Evolutionary conservation across 2,888 invertebrate species (phyloP).

Genomic region (Cerastis leucographa): DNA sequence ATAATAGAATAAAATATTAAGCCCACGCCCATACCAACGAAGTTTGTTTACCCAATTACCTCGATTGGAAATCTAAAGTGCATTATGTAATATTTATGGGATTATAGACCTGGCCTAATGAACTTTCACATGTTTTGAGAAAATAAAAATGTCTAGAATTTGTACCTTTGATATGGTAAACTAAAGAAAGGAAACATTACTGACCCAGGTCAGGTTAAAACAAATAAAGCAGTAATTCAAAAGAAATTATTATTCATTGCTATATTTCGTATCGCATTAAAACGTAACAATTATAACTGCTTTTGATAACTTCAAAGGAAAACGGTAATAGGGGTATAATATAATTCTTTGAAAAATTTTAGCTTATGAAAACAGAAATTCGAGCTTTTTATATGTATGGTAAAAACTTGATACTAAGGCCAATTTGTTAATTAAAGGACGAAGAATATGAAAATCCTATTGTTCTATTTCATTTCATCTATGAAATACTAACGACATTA

Average conservation of each 20-base stretch:
- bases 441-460: neutral
- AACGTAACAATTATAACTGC: slow-evolving; percentile 39
- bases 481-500: too few species aligned
- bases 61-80: neutral
- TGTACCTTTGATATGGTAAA: slow-evolving; percentile 40
- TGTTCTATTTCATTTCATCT: neutral
- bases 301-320: slow-evolving; percentile 52
- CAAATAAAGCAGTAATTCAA: slow-evolving; percentile 31
- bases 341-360: slow-evolving; percentile 18
- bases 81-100: slow-evolving; percentile 13
- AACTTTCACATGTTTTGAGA: slow-evolving; percentile 46
- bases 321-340: slow-evolving; percentile 13
- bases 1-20: neutral
- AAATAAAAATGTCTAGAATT: slow-evolving; percentile 54
- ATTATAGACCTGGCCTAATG: slow-evolving; percentile 37
- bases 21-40: neutral
- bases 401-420: neutral
- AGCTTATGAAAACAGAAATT: slow-evolving; percentile 4
- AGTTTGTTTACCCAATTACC: slow-evolving; percentile 1
- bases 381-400: neutral
- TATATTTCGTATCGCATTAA: slow-evolving; percentile 54
- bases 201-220: slow-evolving; percentile 46
- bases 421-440: slow-evolving; percentile 7
- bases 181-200: slow-evolving; percentile 40
- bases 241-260: slow-evolving; percentile 38